Conservation (phyloP, 2,888 invertebrate species). For the Mesoligia furuncula region DNA sequence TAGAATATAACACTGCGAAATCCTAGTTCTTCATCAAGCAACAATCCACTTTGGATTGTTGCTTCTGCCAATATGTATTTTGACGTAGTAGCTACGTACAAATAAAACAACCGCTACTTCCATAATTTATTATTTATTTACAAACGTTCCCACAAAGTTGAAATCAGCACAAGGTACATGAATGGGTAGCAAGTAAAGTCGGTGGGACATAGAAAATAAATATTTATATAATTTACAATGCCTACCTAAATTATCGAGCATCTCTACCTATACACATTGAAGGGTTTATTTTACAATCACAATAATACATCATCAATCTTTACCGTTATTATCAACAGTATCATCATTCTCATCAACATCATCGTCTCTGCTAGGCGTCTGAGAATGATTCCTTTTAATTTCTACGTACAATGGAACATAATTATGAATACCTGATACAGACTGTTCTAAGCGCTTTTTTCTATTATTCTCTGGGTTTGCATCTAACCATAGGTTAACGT, state of each 20-base stretch:
- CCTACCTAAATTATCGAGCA: conserved; percentile 34
- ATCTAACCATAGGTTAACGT: conserved; percentile 69
- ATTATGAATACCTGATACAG: conserved; percentile 74
- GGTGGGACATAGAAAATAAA: conserved; percentile 69
- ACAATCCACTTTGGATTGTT: no score
- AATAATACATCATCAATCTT: conserved; percentile 41
- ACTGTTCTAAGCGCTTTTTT: conserved; percentile 79
- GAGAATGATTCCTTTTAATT: conserved; percentile 81
- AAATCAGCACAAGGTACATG: conserved; percentile 60
- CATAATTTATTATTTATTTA: conserved; percentile 65
- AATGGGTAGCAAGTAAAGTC: conserved; percentile 58
- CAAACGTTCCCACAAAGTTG: conserved; percentile 66
- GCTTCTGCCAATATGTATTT: neutral
- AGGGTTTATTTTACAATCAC: conserved; percentile 50
- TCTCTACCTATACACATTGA: conserved; percentile 23
- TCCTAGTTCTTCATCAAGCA: neutral
- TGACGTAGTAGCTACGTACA: neutral
- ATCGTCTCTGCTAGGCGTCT: conserved; percentile 46
- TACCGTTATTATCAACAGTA: neutral
- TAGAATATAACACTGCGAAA: neutral
- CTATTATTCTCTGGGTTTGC: conserved; percentile 76
- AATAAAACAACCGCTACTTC: conserved; percentile 31
- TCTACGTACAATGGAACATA: conserved; percentile 83
- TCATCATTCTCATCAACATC: conserved; percentile 23
- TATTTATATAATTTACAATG: conserved; percentile 48